These are phyloP conservation scores for Alectura lathami DNA, from an alignment of 2,113 vertebrate species.

Conservation along the genomic window DNA sequence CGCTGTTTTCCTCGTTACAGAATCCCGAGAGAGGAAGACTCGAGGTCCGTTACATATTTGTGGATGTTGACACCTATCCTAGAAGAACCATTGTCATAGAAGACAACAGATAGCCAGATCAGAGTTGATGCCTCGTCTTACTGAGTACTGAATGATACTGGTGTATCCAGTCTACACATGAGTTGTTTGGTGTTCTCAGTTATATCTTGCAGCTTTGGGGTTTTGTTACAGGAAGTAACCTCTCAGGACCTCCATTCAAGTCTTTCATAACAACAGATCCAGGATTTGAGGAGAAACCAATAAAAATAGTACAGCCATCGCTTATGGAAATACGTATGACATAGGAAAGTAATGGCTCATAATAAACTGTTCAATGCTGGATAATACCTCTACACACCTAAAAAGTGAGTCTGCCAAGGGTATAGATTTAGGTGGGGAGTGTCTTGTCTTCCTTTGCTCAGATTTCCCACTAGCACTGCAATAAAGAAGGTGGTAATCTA, in stretches of 20 bases:
- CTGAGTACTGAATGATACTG: background rate
- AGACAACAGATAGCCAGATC: constrained; percentile 82
- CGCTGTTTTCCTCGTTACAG: constrained; percentile 71
- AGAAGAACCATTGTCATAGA: constrained; percentile 89
- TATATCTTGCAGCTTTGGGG: background rate
- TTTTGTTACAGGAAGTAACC: background rate
- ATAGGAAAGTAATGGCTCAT: background rate
- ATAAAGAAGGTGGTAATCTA: constrained; percentile 17
- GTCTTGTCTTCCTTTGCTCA: background rate
- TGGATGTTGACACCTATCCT: constrained; percentile 88
- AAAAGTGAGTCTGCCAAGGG: background rate
- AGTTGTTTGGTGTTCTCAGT: background rate
- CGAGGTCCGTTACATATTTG: constrained; percentile 91
- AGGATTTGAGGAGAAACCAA: background rate
- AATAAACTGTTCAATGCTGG: background rate
- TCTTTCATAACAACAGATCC: background rate
- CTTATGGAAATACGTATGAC: background rate
- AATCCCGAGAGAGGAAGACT: constrained; percentile 85
- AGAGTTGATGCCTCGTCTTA: background rate
- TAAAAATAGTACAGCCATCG: background rate
- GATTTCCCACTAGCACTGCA: background rate
- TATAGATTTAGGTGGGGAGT: background rate
- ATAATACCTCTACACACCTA: background rate
- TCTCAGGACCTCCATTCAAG: background rate
- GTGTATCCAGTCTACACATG: background rate